Percentiles rank a stretch among this genome's conserved stretches.
phyloP scores from a whole-genome alignment of 2,113 vertebrate species.

The Ageneiosus marmoratus region DNA sequence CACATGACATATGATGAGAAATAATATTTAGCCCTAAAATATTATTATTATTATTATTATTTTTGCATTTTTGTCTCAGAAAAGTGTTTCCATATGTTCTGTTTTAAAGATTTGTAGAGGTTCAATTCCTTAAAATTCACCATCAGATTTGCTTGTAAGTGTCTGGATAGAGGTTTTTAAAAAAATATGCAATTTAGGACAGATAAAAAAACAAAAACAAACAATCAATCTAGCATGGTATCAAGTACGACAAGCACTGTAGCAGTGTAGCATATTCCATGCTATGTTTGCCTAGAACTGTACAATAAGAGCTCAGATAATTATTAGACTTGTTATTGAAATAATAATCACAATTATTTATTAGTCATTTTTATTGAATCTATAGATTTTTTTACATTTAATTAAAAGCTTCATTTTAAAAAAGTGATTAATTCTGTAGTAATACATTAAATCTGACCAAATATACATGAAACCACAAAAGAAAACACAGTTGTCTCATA shows the following conservation, averaged over 20 bases:
- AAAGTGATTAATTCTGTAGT: neutral
- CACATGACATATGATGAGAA: conserved; percentile 37
- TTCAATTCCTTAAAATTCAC: neutral
- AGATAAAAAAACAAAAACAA: neutral
- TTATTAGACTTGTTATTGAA: neutral
- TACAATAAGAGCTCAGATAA: neutral
- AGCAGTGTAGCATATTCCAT: neutral
- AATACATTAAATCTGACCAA: neutral
- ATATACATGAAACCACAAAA: neutral
- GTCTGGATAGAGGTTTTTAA: neutral
- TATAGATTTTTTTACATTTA: neutral
- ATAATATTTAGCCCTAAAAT: conserved; percentile 26
- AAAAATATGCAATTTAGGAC: neutral
- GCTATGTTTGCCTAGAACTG: neutral
- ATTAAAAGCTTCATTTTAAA: neutral
- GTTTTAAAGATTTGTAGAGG: neutral
- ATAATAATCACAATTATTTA: neutral
- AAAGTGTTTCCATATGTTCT: neutral
- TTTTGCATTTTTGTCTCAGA: conserved; percentile 9
- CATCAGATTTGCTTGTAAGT: neutral
- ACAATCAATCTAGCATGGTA: no score
- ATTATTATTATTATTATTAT: neutral
- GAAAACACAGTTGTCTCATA: neutral
- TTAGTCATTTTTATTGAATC: neutral
- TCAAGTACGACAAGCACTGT: neutral